A percentile compares a stretch with the other conserved stretches of the same genome.
Conservation (phyloP, 2,113 vertebrate species). For the Micronycteris hirsuta region DNA sequence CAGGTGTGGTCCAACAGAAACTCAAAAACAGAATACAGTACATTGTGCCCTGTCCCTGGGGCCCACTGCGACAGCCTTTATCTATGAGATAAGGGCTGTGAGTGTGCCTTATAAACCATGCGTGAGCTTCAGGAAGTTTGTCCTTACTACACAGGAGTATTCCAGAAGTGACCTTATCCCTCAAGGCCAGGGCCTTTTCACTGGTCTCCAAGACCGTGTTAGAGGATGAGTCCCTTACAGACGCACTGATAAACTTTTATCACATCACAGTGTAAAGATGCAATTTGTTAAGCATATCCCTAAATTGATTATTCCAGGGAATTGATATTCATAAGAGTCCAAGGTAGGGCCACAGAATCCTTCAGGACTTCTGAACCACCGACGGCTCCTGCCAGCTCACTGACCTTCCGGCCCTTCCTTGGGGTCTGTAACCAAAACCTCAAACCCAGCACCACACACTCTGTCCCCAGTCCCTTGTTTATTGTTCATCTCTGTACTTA, state of each 20-base stretch:
- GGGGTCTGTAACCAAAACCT: not conserved
- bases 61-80: not conserved
- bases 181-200: not conserved
- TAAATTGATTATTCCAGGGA: not conserved
- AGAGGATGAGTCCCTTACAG: not conserved
- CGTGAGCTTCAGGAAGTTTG: not conserved
- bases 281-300: not conserved
- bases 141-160: not conserved
- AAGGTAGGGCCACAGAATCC: not conserved
- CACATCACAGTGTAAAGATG: not conserved
- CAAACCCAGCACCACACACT: not conserved
- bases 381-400: not conserved
- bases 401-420: not conserved
- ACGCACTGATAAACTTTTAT: not conserved
- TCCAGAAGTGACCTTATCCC: not conserved
- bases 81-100: not conserved
- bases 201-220: not conserved
- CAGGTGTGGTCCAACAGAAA: not conserved
- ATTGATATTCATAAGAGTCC: not conserved
- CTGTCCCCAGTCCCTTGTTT: too few species aligned
- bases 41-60: not conserved
- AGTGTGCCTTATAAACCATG: not conserved
- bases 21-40: not conserved
- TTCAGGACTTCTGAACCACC: not conserved
- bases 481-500: not conserved